Evolutionary conservation across 2,797 vertebrate species (phyloP), one percentile per base, ranked within the genome.

Genomic region (Loriculus beryllinus): DNA sequence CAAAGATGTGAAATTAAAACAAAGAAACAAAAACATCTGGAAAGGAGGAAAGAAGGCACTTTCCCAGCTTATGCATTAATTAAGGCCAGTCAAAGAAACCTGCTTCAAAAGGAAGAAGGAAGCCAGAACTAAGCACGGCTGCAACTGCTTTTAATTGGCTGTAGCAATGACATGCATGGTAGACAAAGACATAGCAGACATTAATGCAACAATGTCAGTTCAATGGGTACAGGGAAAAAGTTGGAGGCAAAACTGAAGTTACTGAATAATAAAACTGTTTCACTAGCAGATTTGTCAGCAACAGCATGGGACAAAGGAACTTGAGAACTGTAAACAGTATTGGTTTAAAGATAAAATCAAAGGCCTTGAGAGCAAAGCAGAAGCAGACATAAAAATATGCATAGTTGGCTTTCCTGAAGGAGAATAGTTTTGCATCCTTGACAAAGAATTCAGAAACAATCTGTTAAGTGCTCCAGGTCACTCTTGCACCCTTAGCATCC

Each of bases 61-160:
- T 96, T 91, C 91, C 92, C 88, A 88, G 93, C 75, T 94, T 86
- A 56, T 91, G 86, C 7, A 6, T 95, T 96, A 95, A 96, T 95
- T 96, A 95, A 87, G 92, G 95, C 88, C 95, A 96, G 96, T 83
- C 88, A 96, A 93, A 96, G 96, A 86, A 83, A 95, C 31, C 9
- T 17, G 89, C 92, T 96, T 96, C 96, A 96, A 96, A 93, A 95
- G 92, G 76, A 49, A 86, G 82, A 88, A 92, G 94, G 93, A 95
- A 94, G 84, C 69, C 89, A 62, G 92, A 21, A 10, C 79, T 83
- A 31, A 89, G 91, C 82, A 81, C 0, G 86, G 76, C 93, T 91
- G 93, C 93, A 67, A 85, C 91, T 93, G 93, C 82, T 92, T 89
- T 93, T 94, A 93, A 92, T 87, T 40, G 86, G 69, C 82, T 91